phyloP scores from a whole-genome alignment of 1,140 invertebrate species.

The Pseudomyrmex gracilis region DNA sequence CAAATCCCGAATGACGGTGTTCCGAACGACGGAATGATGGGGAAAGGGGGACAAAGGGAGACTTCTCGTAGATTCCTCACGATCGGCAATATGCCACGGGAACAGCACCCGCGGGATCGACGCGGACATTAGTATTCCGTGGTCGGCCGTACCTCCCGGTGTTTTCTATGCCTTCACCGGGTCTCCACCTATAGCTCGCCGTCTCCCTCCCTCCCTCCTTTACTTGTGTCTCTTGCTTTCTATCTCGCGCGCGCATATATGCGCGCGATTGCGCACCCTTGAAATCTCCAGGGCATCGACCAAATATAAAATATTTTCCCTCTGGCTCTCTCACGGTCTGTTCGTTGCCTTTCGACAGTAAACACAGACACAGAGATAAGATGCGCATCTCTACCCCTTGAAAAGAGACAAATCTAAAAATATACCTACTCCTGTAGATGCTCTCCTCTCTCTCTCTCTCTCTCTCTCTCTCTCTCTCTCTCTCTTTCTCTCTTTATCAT shows the following conservation, averaged over 20 bases:
- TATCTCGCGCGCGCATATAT: not conserved
- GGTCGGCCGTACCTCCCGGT: conserved; percentile 63
- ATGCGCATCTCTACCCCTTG: conserved; percentile 31
- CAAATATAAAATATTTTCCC: conserved; percentile 72
- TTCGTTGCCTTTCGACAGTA: conserved; percentile 41
- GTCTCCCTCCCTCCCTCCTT: not conserved
- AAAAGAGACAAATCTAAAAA: conserved; percentile 57
- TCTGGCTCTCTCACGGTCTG: conserved; percentile 32
- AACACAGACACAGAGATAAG: conserved; percentile 54
- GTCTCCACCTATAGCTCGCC: conserved; percentile 16
- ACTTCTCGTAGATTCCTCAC: conserved; percentile 46
- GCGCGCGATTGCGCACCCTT: conserved; percentile 35
- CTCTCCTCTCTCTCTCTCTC: too few species aligned
- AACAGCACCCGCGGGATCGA: conserved; percentile 67
- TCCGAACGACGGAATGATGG: not conserved
- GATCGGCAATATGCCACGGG: conserved; percentile 68
- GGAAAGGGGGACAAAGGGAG: not conserved
- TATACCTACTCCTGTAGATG: conserved; percentile 44
- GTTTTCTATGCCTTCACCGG: conserved; percentile 55
- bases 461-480: too few species aligned
- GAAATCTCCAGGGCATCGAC: conserved; percentile 26
- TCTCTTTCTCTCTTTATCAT: too few species aligned
- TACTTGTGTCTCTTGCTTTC: not conserved
- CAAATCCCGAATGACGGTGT: conserved; percentile 50
- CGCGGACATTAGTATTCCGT: conserved; percentile 71